Base-by-base conservation (phyloP, 1,140 invertebrate species). In the Lutraria rhynchaena region DNA sequence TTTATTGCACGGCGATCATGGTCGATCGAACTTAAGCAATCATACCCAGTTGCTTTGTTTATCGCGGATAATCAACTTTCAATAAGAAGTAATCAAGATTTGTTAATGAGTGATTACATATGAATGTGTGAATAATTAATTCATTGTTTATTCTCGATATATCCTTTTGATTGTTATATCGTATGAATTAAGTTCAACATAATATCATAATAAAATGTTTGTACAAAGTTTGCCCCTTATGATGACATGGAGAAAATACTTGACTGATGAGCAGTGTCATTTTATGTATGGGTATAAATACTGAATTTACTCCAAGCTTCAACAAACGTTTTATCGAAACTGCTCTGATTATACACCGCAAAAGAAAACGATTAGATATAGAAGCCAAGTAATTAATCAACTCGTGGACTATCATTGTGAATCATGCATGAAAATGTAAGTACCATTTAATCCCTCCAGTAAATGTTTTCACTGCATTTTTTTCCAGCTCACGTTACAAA, bases 341-440 rank as follows among this genome's bases (percentile, higher is more conserved):
- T 15, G 3, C 63, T 67, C 35, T 19, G 35, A 41, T 24, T 22
- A 1, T 9, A 44, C 22, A 65, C 3, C 11, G 46, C 35, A 65
- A 65, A 24, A 65, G 35, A 24, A 46, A 65, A 65, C 37, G 15
- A 65, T 65, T 65, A 44, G 46, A 35, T 2, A 65, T 7, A 11
- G 1, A 41, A 65, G 61, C 61, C 46, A n/a, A 44, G 15, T 46
- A 27, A 24, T 46, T 24, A 27, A 67, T 35, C 44, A 29, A 24
- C 44, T 46, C 27, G 37, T 41, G 37, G 15, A 41, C 15, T 15
- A 7, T 9, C 19, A 55, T 55, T 22, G 27, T 27, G 69, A 71
- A 71, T 22, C 69, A 71, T 71, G 69, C 69, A 71, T 57, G 69
- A 71, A 71, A 71, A 71, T 53, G 69, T 71, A 71, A 71, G 69